phyloP scores from a whole-genome alignment of 2,797 vertebrate species.

The Poeciliopsis gracilis region DNA sequence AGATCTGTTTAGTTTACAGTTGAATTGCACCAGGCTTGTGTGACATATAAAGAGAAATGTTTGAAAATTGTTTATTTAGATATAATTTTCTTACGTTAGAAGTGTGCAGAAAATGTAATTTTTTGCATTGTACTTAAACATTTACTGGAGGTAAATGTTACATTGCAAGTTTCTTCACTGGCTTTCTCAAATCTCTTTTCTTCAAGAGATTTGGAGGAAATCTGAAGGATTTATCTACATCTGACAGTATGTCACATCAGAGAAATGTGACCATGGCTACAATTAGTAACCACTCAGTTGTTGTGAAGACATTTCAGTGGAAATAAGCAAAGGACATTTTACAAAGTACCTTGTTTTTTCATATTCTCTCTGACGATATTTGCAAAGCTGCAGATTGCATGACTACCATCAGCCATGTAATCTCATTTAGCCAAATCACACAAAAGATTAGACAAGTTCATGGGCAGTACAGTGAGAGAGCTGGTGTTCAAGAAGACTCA shows the following conservation, averaged over 20 bases:
- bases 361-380: not conserved
- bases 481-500: not conserved
- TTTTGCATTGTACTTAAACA: not conserved
- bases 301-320: not conserved
- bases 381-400: not conserved
- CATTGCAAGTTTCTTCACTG: not conserved
- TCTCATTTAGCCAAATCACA: not conserved
- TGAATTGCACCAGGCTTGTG: not conserved
- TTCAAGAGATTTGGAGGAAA: not conserved
- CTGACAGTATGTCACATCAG: not conserved
- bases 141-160: not conserved
- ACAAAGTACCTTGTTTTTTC: not conserved
- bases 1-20: not conserved
- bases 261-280: not conserved
- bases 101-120: not conserved
- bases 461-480: not conserved
- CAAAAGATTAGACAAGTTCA: not conserved
- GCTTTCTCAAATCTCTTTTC: not conserved
- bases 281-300: not conserved
- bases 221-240: not conserved
- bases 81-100: not conserved
- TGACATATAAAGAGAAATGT: not conserved
- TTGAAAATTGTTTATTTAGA: not conserved
- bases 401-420: not conserved
- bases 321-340: not conserved